phyloP scores from a whole-genome alignment of 2,113 vertebrate species.

The Heterocephalus glaber region DNA sequence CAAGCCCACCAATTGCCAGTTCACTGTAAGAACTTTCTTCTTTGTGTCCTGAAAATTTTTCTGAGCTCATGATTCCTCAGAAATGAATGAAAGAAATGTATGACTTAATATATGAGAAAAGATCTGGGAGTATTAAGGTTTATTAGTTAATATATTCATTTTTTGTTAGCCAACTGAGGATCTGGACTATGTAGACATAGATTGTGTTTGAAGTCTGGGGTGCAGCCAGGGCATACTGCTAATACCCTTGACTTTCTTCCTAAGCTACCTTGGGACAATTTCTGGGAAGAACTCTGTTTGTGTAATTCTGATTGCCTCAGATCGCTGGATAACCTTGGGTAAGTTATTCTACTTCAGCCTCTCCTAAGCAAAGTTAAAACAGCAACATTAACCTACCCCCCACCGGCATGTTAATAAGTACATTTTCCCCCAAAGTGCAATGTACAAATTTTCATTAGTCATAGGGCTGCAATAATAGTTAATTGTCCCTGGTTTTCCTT shows the following conservation, averaged over 20 bases:
- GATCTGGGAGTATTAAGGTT: background rate
- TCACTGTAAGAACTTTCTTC: background rate
- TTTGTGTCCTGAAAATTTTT: background rate
- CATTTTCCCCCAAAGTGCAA: slow-evolving; percentile 70
- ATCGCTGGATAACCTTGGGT: slow-evolving; percentile 53
- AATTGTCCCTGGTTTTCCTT: slow-evolving; percentile 72
- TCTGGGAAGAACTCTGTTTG: background rate
- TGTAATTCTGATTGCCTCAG: background rate
- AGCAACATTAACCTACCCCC: slow-evolving; percentile 67
- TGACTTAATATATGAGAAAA: background rate
- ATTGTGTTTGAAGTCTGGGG: background rate
- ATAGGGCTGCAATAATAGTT: slow-evolving; percentile 74
- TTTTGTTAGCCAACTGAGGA: background rate
- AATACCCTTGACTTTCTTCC: background rate
- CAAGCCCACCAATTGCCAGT: background rate
- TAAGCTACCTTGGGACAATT: background rate
- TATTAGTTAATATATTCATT: background rate
- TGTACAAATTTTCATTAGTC: slow-evolving; percentile 73
- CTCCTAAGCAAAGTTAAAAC: slow-evolving; percentile 65
- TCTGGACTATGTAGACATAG: background rate
- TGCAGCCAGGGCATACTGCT: background rate
- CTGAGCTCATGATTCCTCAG: background rate
- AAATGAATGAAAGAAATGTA: background rate
- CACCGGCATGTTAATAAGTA: slow-evolving; percentile 63
- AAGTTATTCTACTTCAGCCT: slow-evolving; percentile 43